phyloP scores from a whole-genome alignment of 2,113 vertebrate genomes.

The Vombatus ursinus region DNA sequence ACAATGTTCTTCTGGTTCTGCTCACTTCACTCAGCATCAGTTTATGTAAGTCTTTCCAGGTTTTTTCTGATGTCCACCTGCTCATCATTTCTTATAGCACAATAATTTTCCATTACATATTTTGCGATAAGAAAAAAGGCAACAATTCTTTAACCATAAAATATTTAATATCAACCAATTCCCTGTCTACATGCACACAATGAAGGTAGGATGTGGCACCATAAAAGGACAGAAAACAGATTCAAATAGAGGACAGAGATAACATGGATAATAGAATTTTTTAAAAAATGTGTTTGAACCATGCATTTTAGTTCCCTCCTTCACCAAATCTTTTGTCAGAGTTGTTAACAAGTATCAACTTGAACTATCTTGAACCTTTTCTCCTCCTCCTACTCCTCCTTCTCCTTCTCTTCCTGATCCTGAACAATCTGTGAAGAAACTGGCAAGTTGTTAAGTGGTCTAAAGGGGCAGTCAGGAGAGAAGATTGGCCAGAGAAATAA shows the following conservation, averaged over 20 bases:
- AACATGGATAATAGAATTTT: slow-evolving; percentile 10
- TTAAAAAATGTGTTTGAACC: not conserved
- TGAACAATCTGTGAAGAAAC: slow-evolving; percentile 19
- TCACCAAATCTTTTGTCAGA: not conserved
- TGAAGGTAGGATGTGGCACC: not conserved
- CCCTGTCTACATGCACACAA: not conserved
- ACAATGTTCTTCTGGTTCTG: no score
- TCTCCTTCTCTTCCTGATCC: not conserved
- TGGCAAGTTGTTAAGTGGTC: not conserved
- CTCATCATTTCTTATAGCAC: no score
- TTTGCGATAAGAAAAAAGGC: not conserved
- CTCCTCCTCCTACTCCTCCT: not conserved
- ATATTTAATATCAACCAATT: not conserved
- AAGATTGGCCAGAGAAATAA: slow-evolving; percentile 8
- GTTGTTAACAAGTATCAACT: not conserved
- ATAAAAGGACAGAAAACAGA: slow-evolving; percentile 1
- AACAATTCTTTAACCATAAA: not conserved
- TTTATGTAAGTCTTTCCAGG: no score
- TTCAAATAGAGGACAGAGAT: slow-evolving; percentile 32
- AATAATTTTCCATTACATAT: not conserved
- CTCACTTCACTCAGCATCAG: no score
- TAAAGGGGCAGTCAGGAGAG: not conserved
- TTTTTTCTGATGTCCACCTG: no score
- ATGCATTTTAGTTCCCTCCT: not conserved
- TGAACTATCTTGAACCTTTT: not conserved